Conservation (phyloP, 2,797 vertebrate genomes). For the Sparus aurata region DNA sequence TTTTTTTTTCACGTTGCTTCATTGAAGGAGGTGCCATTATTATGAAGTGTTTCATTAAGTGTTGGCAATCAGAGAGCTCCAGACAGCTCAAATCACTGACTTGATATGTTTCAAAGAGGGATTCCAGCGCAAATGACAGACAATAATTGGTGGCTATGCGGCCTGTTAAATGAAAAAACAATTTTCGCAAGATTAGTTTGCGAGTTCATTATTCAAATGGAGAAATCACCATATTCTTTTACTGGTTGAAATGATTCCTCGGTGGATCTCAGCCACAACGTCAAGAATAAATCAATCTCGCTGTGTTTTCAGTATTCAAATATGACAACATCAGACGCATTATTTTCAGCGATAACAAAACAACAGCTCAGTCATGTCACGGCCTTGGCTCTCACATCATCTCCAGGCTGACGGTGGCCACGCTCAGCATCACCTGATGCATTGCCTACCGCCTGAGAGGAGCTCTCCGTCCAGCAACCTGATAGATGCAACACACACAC, state of each 20-base stretch:
- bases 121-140: slow-evolving; percentile 20
- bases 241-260: not conserved
- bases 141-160: slow-evolving; percentile 9
- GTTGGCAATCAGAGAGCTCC: slow-evolving; percentile 37
- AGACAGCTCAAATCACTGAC: slow-evolving; percentile 35
- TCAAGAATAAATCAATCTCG: slow-evolving; percentile 10
- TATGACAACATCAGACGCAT: slow-evolving; percentile 2
- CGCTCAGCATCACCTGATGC: slow-evolving; percentile 31
- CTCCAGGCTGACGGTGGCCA: slow-evolving; percentile 35
- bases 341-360: slow-evolving; percentile 12
- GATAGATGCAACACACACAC: slow-evolving; percentile 24
- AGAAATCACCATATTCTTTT: not conserved
- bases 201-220: slow-evolving; percentile 2
- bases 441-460: slow-evolving; percentile 52
- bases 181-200: not conserved
- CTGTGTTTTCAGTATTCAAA: slow-evolving; percentile 19
- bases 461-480: slow-evolving; percentile 26
- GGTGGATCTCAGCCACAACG: not conserved
- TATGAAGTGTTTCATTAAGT: slow-evolving; percentile 60
- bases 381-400: slow-evolving; percentile 27
- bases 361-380: slow-evolving; percentile 18
- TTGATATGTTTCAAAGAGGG: slow-evolving; percentile 34
- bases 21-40: slow-evolving; percentile 33
- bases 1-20: slow-evolving; percentile 7
- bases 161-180: not conserved